phyloP scores from a whole-genome alignment of 2,113 vertebrate genomes.

The Puffinus mauretanicus region DNA sequence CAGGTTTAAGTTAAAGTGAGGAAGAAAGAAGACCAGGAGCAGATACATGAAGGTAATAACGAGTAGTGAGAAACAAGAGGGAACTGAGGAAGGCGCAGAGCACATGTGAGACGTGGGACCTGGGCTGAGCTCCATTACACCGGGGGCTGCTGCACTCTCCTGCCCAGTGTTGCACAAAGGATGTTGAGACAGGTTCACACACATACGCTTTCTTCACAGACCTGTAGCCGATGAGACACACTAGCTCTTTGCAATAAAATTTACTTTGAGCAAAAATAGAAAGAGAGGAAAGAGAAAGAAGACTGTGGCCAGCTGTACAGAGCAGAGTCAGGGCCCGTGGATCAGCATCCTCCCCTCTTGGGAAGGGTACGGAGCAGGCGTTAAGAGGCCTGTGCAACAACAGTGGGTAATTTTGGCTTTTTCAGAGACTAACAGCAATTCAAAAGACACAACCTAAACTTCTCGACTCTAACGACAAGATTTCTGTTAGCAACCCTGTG shows the following conservation, averaged over 20 bases:
- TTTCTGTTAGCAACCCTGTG: not conserved
- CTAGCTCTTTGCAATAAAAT: not conserved
- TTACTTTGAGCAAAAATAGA: not conserved
- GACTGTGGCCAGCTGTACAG: not conserved
- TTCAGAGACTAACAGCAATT: not conserved
- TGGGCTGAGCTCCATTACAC: not conserved
- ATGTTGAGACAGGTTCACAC: not conserved
- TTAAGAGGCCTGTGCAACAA: not conserved
- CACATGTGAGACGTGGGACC: rapidly evolving
- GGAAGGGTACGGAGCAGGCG: not conserved
- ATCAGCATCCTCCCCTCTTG: not conserved
- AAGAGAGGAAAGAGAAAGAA: not conserved
- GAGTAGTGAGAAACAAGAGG: not conserved
- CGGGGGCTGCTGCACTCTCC: not conserved
- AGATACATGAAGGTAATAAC: not conserved
- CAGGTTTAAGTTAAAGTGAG: not conserved
- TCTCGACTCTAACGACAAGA: not conserved
- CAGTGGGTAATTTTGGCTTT: not conserved
- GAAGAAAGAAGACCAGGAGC: not conserved
- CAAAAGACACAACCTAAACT: not conserved
- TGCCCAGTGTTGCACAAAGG: not conserved
- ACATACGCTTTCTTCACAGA: not conserved
- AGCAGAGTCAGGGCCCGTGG: not conserved
- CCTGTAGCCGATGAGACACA: rapidly evolving
- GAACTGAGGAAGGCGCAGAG: not conserved